These are phyloP conservation scores for Tor tambroides DNA, from an alignment of 2,113 vertebrate genomes.

Conservation along the genomic window DNA sequence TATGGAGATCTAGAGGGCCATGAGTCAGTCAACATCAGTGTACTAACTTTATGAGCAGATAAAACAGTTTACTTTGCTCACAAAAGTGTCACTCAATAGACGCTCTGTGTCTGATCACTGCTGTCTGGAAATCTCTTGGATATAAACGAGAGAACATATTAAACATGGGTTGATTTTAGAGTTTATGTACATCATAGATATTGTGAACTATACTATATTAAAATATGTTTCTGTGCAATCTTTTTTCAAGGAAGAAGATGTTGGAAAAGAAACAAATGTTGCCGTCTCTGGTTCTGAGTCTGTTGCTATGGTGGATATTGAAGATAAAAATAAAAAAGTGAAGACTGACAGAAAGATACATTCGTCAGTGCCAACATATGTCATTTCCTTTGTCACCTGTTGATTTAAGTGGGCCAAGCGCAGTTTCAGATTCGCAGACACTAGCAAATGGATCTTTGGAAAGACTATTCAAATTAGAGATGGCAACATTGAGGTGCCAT, in stretches of 20 bases:
- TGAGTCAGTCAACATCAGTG: background rate
- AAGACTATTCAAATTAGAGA: background rate
- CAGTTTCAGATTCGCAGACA: background rate
- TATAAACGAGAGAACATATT: background rate
- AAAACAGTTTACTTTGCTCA: slow-evolving; percentile 15
- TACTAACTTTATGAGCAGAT: background rate
- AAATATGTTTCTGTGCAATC: background rate
- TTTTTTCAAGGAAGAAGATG: background rate
- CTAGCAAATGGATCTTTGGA: background rate
- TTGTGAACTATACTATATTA: background rate
- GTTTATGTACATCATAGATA: background rate
- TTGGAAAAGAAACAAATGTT: too few species aligned
- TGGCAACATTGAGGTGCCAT: background rate
- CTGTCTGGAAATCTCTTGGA: background rate
- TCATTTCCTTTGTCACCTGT: slow-evolving; percentile 15
- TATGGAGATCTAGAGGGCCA: background rate
- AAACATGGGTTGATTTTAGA: background rate
- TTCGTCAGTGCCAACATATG: background rate
- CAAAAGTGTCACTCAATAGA: background rate
- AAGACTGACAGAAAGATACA: background rate
- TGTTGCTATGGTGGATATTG: background rate
- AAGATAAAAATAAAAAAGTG: background rate
- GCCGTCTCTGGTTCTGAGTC: background rate
- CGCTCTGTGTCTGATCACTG: background rate
- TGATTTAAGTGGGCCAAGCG: background rate